Conservation (phyloP, 1,140 invertebrate genomes). For the Cotesia glomerata region DNA sequence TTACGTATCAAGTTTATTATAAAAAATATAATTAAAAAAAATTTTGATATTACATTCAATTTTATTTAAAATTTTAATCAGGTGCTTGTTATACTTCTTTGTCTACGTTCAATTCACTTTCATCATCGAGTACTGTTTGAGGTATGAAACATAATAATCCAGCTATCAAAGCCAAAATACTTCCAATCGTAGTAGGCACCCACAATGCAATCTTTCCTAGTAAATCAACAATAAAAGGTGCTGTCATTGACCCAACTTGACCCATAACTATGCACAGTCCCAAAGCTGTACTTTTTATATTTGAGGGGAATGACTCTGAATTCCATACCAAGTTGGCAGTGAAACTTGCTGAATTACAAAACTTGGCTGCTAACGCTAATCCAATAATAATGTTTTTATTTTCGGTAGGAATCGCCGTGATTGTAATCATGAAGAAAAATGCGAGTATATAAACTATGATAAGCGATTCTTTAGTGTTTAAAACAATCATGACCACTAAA, state of each 20-base stretch:
- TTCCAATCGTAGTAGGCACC: too few relatives aligned
- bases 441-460: not conserved
- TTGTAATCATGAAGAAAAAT: too few relatives aligned
- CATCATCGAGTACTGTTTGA: too few relatives aligned
- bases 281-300: slow-evolving; percentile 66
- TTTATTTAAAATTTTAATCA: too few relatives aligned
- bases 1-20: too few relatives aligned
- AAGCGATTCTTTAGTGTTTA: slow-evolving; percentile 58
- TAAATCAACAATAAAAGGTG: slow-evolving; percentile 62
- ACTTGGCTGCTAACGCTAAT: slow-evolving; percentile 68
- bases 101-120: too few relatives aligned
- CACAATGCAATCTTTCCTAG: too few relatives aligned
- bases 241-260: slow-evolving; percentile 68
- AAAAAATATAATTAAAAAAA: too few relatives aligned
- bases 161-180: too few relatives aligned
- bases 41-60: too few relatives aligned
- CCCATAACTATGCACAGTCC: slow-evolving; percentile 68
- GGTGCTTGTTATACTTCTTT: too few relatives aligned
- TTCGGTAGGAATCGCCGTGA: not conserved
- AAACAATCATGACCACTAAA: slow-evolving; percentile 54
- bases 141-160: too few relatives aligned
- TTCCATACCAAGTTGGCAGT: slow-evolving; percentile 70
- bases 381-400: slow-evolving; percentile 52
- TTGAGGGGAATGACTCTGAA: slow-evolving; percentile 69
- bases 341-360: slow-evolving; percentile 69